Evolutionary conservation across 2,113 vertebrate genomes (phyloP).

Genomic region (Macroglossus sobrinus): DNA sequence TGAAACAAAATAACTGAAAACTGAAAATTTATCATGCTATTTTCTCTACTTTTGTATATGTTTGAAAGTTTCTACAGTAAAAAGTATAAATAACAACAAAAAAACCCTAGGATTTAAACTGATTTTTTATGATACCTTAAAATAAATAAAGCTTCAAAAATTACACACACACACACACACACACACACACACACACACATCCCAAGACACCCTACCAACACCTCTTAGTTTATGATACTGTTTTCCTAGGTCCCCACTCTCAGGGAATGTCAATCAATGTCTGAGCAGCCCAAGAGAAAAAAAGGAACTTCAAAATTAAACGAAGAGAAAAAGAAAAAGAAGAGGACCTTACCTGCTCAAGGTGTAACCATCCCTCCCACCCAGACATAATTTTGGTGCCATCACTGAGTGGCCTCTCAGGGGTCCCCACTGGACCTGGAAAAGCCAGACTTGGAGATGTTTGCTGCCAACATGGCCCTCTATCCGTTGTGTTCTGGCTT

Average conservation of each 20-base stretch:
- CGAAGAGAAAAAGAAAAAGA: not conserved
- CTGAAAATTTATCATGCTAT: not conserved
- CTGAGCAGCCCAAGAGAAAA: not conserved
- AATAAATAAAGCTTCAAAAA: not conserved
- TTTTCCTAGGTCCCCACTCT: not conserved
- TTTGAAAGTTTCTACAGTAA: not conserved
- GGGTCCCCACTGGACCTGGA: not conserved
- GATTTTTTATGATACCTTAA: not conserved
- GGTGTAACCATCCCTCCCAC: not conserved
- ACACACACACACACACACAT: too few species aligned
- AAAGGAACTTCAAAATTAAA: not conserved
- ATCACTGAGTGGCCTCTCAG: not conserved
- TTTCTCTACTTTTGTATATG: not conserved
- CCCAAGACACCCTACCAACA: too few species aligned
- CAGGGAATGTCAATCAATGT: not conserved
- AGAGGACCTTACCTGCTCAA: not conserved
- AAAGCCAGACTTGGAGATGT: not conserved
- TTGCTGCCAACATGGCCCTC: not conserved
- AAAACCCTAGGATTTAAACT: not conserved
- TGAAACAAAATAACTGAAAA: not conserved
- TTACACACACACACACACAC: not conserved
- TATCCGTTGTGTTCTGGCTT: not conserved
- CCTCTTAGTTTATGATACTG: not conserved
- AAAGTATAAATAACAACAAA: not conserved
- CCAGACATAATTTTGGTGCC: too few species aligned